Evolutionary conservation across 2,113 vertebrate species (phyloP).

Genomic region (Trichomycterus rosablanca): DNA sequence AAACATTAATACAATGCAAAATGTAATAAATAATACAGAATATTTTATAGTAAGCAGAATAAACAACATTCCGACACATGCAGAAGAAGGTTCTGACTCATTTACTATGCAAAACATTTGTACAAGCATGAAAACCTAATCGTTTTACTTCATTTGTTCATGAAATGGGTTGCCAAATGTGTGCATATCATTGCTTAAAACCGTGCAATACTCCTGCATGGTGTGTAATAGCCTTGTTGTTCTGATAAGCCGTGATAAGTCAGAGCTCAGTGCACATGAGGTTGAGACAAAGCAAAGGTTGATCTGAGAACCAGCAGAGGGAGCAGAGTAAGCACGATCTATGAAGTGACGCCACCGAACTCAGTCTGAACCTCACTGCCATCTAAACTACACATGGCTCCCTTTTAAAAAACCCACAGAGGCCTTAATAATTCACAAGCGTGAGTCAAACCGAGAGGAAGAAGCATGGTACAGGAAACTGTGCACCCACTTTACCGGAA

Average conservation of each 20-base stretch:
- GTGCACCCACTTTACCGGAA: slow-evolving; percentile 7
- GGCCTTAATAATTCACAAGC: slow-evolving; percentile 39
- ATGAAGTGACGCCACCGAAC: not conserved
- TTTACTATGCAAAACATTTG: too few relatives aligned
- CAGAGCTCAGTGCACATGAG: not conserved
- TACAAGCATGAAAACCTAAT: too few relatives aligned
- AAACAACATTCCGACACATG: too few relatives aligned
- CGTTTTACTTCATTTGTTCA: too few relatives aligned
- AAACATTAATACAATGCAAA: too few relatives aligned
- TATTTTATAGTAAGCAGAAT: too few relatives aligned
- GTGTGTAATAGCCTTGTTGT: not conserved
- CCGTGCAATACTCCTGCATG: too few relatives aligned
- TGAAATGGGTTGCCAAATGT: too few relatives aligned
- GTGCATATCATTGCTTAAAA: too few relatives aligned
- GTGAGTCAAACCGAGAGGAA: slow-evolving; percentile 11
- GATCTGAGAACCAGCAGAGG: slow-evolving; percentile 37
- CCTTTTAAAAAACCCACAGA: slow-evolving; percentile 17
- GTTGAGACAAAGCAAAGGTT: not conserved
- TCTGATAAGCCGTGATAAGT: not conserved
- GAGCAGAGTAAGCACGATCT: slow-evolving; percentile 21
- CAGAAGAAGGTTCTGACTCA: too few relatives aligned
- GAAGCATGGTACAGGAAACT: slow-evolving; percentile 16
- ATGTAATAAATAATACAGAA: too few relatives aligned
- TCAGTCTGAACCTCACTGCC: slow-evolving; percentile 22
- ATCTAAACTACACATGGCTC: slow-evolving; percentile 28